Conservation (phyloP, 2,797 vertebrate genomes). For the Crossoptilon crossoptilon region DNA sequence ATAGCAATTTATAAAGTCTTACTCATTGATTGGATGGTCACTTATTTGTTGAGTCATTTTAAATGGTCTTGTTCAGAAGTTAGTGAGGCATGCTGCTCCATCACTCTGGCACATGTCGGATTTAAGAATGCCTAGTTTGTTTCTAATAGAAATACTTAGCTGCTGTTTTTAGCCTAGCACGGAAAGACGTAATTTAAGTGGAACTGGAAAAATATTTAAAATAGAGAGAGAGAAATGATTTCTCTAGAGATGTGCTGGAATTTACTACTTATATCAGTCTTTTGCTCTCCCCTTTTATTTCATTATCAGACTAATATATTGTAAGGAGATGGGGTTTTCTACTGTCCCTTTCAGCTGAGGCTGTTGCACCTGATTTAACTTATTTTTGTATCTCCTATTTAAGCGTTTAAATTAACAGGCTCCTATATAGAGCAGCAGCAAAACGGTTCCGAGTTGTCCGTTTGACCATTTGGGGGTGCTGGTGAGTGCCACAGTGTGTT, state of each 20-base stretch:
- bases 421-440: neutral
- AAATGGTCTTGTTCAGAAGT: neutral
- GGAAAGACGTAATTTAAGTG: neutral
- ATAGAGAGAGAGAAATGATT: neutral
- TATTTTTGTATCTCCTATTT: neutral
- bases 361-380: neutral
- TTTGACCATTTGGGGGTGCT: slow-evolving; percentile 4
- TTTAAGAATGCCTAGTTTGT: neutral
- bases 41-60: neutral
- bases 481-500: neutral
- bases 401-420: neutral
- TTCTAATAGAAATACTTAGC: neutral
- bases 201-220: neutral
- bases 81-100: neutral
- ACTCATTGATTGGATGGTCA: neutral
- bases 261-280: neutral
- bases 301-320: neutral
- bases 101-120: neutral
- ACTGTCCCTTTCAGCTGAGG: neutral
- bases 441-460: neutral
- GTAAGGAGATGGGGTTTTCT: neutral
- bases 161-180: neutral
- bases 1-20: neutral
- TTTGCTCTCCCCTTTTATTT: neutral
- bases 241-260: neutral